Evolutionary conservation across 1,140 invertebrate species (phyloP).

Genomic region (Idris sp.): DNA sequence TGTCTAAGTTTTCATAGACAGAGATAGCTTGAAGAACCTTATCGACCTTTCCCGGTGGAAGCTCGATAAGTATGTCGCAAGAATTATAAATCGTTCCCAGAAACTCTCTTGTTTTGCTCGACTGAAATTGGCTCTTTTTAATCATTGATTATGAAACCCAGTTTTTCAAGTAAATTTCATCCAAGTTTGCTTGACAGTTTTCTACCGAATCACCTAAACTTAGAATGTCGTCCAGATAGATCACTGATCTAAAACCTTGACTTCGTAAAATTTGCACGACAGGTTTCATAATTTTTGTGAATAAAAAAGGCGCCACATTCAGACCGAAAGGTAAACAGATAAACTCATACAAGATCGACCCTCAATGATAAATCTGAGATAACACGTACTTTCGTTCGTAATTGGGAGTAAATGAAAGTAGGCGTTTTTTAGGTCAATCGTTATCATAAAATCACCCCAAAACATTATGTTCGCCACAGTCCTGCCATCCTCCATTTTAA

Average conservation of each 20-base stretch:
- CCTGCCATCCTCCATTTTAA: slow-evolving; percentile 2
- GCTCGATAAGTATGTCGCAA: too few species aligned
- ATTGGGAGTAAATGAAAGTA: neutral
- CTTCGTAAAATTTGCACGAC: neutral
- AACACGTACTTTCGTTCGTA: neutral
- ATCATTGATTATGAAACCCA: too few species aligned
- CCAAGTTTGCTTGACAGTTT: too few species aligned
- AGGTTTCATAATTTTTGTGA: neutral
- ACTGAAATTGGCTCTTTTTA: too few species aligned
- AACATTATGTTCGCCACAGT: neutral
- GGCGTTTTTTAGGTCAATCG: neutral
- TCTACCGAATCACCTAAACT: too few species aligned
- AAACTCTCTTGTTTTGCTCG: too few species aligned
- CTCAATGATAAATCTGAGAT: neutral
- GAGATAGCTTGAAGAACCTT: too few species aligned
- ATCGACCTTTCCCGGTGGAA: too few species aligned
- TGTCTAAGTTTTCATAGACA: too few species aligned
- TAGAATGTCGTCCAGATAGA: slow-evolving; percentile 1
- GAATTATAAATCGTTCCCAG: too few species aligned
- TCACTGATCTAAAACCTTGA: neutral
- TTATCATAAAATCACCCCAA: neutral
- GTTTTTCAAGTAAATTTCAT: too few species aligned
- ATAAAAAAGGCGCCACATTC: neutral
- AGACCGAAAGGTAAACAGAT: slow-evolving; percentile 2
- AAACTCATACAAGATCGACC: neutral